phyloP scores from a whole-genome alignment of 2,888 invertebrate species.

The Aplocera efformata region DNA sequence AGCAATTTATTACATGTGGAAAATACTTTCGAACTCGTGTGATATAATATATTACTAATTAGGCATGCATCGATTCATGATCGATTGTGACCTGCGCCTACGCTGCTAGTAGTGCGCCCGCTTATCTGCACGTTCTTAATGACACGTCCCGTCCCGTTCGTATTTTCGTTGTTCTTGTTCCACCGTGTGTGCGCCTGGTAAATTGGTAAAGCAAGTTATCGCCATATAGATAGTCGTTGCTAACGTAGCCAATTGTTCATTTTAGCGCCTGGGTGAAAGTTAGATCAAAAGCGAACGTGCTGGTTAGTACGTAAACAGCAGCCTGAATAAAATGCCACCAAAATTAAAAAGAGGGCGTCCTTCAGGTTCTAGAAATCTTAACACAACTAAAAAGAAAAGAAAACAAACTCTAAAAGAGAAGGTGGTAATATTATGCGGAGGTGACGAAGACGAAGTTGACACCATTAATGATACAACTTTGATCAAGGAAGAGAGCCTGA shows the following conservation, averaged over 20 bases:
- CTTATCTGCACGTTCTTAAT: no score
- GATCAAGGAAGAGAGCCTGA: constrained; percentile 12
- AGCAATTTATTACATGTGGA: no score
- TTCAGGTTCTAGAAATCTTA: constrained; percentile 44
- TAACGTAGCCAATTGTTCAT: constrained; percentile 7
- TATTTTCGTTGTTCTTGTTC: constrained; percentile 3
- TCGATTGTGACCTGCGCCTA: no score
- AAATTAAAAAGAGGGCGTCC: constrained; percentile 54
- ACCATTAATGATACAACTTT: constrained; percentile 1
- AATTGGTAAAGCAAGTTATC: constrained; percentile 30
- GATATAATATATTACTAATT: no score
- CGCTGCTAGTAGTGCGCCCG: no score
- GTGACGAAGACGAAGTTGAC: constrained; percentile 16
- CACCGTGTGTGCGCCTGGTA: constrained; percentile 26
- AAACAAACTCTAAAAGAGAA: constrained; percentile 17
- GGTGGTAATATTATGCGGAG: constrained; percentile 7
- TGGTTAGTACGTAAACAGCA: constrained; percentile 5
- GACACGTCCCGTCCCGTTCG: no score
- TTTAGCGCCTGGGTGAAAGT: constrained; percentile 71
- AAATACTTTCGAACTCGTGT: no score
- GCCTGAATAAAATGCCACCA: constrained; percentile 50
- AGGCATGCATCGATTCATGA: no score
- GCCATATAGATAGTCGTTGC: constrained; percentile 11
- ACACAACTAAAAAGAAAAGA: constrained; percentile 21
- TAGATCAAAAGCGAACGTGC: constrained; percentile 56